Evolutionary conservation across 2,888 invertebrate genomes (phyloP).

Genomic region (Isotomurus palustris): DNA sequence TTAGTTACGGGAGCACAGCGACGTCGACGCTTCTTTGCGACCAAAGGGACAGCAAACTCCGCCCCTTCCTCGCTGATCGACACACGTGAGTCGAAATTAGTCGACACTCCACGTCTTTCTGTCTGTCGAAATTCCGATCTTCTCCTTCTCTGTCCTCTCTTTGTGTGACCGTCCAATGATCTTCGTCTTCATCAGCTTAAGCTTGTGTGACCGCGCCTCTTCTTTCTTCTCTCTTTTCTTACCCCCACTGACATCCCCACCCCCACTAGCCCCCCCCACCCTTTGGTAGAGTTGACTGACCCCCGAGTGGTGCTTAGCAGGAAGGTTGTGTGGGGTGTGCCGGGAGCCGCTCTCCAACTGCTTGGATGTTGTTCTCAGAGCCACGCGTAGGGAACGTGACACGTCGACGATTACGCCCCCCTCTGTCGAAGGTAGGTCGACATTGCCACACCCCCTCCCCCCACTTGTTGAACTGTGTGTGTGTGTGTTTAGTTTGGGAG

Average conservation of each 20-base stretch:
- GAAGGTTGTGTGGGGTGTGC: slow-evolving; percentile 43
- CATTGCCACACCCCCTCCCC: background rate
- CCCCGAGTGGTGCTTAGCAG: slow-evolving; percentile 12
- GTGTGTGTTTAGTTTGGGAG: slow-evolving; percentile 42
- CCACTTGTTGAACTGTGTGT: background rate
- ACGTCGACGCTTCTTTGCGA: slow-evolving; percentile 47
- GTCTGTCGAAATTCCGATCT: too few relatives aligned
- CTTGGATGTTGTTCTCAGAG: slow-evolving; percentile 42
- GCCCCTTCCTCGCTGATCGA: slow-evolving; percentile 51
- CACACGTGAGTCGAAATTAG: too few relatives aligned
- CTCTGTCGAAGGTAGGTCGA: slow-evolving; percentile 41
- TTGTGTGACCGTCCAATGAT: too few relatives aligned
- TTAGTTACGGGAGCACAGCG: too few relatives aligned
- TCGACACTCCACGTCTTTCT: too few relatives aligned
- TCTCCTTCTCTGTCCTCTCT: too few relatives aligned
- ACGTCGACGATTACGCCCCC: slow-evolving; percentile 37
- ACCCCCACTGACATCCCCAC: too few relatives aligned
- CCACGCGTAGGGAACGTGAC: slow-evolving; percentile 36
- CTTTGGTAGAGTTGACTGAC: background rate
- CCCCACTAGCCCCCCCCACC: background rate
- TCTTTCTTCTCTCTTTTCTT: too few relatives aligned
- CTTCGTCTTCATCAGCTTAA: too few relatives aligned
- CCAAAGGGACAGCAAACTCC: slow-evolving; percentile 50
- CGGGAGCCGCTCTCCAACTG: slow-evolving; percentile 44
- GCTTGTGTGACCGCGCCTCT: too few relatives aligned